Conservation (phyloP, 1,140 invertebrate genomes). For the Panonychus citri region DNA sequence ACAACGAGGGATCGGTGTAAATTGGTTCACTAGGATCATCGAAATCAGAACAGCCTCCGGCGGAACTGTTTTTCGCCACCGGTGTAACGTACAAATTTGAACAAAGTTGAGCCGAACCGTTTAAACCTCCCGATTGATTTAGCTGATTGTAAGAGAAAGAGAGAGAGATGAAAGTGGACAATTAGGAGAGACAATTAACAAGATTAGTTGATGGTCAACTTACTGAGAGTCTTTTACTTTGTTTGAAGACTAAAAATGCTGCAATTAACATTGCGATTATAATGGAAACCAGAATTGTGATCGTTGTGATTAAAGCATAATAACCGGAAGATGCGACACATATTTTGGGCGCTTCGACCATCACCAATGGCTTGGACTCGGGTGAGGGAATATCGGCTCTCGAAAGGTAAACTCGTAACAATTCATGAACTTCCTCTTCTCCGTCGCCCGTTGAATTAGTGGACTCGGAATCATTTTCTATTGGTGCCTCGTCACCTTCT, state of each 20-base stretch:
- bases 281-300: constrained; percentile 40
- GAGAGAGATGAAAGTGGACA: too few relatives aligned
- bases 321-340: constrained; percentile 48
- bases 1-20: constrained; percentile 69
- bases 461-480: neutral
- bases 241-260: constrained; percentile 27
- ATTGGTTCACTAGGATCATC: constrained; percentile 47
- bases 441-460: constrained; percentile 7
- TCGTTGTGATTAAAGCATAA: constrained; percentile 43
- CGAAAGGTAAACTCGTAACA: constrained; percentile 18
- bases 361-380: neutral
- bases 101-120: neutral
- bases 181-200: too few relatives aligned
- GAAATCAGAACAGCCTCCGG: constrained; percentile 32
- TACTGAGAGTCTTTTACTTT: constrained; percentile 4
- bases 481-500: neutral
- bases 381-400: constrained; percentile 15
- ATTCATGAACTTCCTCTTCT: constrained; percentile 18
- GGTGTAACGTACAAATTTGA: neutral
- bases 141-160: neutral
- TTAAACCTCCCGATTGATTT: neutral
- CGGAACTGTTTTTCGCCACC: neutral
- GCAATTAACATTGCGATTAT: constrained; percentile 37
- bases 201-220: too few relatives aligned
- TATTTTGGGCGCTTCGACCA: constrained; percentile 20